Percentiles rank a stretch among this genome's conserved stretches.
Evolutionary conservation across 2,888 invertebrate species (phyloP).

Genomic region (Lomographa bimaculata): DNA sequence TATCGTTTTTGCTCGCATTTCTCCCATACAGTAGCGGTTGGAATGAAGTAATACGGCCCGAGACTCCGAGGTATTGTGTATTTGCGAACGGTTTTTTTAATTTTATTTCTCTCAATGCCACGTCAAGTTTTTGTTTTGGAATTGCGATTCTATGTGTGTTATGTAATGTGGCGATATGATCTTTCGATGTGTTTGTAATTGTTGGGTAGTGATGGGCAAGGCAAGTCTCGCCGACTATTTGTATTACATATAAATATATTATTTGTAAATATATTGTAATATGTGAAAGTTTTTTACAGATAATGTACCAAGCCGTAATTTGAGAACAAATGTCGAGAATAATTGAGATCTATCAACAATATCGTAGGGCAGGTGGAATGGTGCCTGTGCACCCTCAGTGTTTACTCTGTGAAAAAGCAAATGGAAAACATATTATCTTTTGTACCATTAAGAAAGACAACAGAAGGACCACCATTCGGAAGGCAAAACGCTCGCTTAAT

Average conservation of each 20-base stretch:
- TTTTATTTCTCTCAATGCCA: conserved; percentile 55
- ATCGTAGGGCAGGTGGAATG: no score
- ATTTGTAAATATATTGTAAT: no score
- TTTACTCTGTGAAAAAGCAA: no score
- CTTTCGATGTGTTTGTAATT: conserved; percentile 50
- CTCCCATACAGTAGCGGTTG: conserved; percentile 54
- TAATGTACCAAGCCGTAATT: no score
- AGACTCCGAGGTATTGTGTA: conserved; percentile 76
- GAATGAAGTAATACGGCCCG: conserved; percentile 79
- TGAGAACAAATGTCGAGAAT: no score
- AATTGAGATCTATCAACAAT: no score
- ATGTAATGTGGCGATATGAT: conserved; percentile 61
- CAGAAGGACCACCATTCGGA: no score
- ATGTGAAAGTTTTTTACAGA: no score
- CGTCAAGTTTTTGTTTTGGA: conserved; percentile 60
- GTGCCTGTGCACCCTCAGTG: no score
- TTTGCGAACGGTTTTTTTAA: conserved; percentile 60
- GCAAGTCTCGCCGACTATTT: neutral
- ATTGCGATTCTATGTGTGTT: conserved; percentile 56
- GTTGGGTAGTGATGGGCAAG: conserved; percentile 30
- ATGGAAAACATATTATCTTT: no score
- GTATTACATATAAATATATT: conserved; percentile 4
- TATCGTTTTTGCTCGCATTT: conserved; percentile 73
- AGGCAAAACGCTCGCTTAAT: no score
- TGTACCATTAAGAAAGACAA: no score